These are phyloP conservation scores for Leptonema lineaticorne DNA, from an alignment of 1,140 invertebrate genomes.

Conservation along the genomic window DNA sequence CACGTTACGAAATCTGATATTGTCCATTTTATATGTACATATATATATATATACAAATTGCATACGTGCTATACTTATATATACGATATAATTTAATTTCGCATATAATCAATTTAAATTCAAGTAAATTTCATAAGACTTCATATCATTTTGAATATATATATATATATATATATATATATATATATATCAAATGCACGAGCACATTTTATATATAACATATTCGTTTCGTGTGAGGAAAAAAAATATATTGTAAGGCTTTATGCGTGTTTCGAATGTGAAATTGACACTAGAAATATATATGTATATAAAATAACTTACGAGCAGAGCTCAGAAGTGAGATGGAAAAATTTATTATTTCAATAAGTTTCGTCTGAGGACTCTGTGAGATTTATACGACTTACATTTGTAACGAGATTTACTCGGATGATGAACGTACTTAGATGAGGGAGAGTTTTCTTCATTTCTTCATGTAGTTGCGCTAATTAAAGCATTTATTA, in stretches of 20 bases:
- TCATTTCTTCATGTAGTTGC: background rate
- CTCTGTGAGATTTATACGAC: background rate
- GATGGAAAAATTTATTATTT: background rate
- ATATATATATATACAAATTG: background rate
- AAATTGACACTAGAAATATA: too few species aligned
- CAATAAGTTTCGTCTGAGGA: background rate
- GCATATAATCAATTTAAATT: too few species aligned
- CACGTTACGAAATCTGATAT: background rate
- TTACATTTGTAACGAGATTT: slow-evolving; percentile 2
- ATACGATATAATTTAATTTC: too few species aligned
- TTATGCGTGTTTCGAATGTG: too few species aligned
- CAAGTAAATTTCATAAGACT: too few species aligned
- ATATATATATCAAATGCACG: background rate
- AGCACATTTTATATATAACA: too few species aligned
- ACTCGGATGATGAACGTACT: background rate
- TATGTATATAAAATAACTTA: too few species aligned
- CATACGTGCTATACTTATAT: background rate
- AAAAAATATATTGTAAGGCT: too few species aligned
- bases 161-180: background rate
- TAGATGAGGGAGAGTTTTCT: background rate
- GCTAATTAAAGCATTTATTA: slow-evolving; percentile 35
- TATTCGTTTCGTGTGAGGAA: too few species aligned
- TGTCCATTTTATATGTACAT: slow-evolving; percentile 1
- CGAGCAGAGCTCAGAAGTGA: too few species aligned
- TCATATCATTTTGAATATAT: too few species aligned